Conservation (phyloP, 2,797 vertebrate genomes). For the Vireo griseus region DNA sequence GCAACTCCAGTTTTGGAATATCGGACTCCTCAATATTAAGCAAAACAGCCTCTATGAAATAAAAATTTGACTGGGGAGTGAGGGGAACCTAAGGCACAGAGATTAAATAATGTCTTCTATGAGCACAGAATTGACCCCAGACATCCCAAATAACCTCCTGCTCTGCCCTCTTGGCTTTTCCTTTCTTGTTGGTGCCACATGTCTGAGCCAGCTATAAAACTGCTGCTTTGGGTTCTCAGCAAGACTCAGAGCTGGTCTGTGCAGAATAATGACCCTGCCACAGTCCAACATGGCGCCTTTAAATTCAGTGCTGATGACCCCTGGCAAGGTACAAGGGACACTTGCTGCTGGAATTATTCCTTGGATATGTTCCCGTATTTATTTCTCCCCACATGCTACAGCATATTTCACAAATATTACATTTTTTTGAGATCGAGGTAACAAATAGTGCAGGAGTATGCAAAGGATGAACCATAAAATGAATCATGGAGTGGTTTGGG, state of each 20-base stretch:
- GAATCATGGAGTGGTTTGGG: neutral
- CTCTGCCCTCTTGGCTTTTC: neutral
- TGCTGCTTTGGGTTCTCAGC: neutral
- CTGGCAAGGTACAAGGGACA: neutral
- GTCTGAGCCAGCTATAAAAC: neutral
- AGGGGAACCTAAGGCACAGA: neutral
- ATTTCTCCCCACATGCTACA: neutral
- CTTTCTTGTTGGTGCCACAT: neutral
- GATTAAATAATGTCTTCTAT: neutral
- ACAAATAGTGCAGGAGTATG: neutral
- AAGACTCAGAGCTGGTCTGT: neutral
- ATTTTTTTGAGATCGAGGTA: neutral
- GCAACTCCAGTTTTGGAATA: neutral
- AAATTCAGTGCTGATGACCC: neutral
- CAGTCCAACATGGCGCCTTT: rapidly evolving
- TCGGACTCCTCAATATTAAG: neutral
- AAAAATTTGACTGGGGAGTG: neutral
- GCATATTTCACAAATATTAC: neutral
- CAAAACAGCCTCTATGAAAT: neutral
- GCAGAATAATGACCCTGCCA: neutral
- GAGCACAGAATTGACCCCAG: neutral
- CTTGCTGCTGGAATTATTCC: neutral
- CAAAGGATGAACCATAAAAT: neutral
- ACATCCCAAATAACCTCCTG: neutral
- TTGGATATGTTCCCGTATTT: neutral